Base-by-base conservation (phyloP, 2,797 vertebrate species). In the Benthosema pterotum region DNA sequence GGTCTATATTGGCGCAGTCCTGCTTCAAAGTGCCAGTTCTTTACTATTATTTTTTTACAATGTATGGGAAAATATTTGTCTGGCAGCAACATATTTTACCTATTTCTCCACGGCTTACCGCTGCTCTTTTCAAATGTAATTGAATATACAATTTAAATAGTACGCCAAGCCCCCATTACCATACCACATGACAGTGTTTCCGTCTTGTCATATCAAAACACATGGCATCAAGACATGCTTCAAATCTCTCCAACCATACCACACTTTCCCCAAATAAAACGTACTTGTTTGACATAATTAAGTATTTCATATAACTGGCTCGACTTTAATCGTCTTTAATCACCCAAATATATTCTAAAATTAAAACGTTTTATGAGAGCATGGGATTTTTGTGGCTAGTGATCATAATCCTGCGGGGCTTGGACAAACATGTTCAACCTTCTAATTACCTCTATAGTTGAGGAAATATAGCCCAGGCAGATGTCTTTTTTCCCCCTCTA, bases 271-370 rank as follows among this genome's bases (percentile, higher is more conserved):
- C 87, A 87, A 89, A 91, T 92, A 92, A 92, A 90, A 89, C 68
- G 71, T 84, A 84, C 83, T 87, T 82, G 83, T 88, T 86, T 72
- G 67, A 90, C 83, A 89, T 90, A 91, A 92, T 91, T 82, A 91
- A 91, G 83, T 90, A 91, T 91, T 91, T 87, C 78, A 87, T 88
- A 88, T 88, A 89, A 89, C 89, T 87, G 80, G 64, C 25, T 75
- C 67, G 70, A 87, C 88, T 91, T 91, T 91, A 90, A 91, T 92
- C 85, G 82, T 90, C 81, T 90, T 88, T 88, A 91, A 92, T 90
- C 87, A 79, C 80, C 79, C 90, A 87, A 89, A 89, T 87, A 83
- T 90, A 91, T 89, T 92, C 90, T 93, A 89, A 92, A 92, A 91
- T 88, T 89, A 80, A 91, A 86, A 87, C 80, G 74, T 91, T 92